Conservation (phyloP, 1,140 invertebrate genomes). For the Pissodes strobi region DNA sequence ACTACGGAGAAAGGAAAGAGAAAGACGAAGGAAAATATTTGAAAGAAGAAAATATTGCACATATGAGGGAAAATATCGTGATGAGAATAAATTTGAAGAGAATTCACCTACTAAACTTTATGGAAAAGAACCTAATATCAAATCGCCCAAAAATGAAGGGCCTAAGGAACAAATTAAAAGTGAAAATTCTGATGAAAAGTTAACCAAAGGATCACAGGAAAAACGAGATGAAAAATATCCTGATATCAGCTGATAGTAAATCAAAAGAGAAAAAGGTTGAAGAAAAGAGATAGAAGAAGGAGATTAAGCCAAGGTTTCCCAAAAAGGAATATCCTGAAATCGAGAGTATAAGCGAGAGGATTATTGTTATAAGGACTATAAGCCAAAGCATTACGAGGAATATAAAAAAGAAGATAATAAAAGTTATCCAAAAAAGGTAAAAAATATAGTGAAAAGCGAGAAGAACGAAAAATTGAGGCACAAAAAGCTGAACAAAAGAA, state of each 20-base stretch:
- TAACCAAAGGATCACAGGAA: conserved; percentile 27
- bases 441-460: conserved; percentile 55
- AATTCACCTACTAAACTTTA: conserved; percentile 35
- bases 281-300: conserved; percentile 44
- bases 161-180: conserved; percentile 23
- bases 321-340: conserved; percentile 45
- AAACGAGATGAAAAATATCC: conserved; percentile 35
- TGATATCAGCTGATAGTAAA: conserved; percentile 29
- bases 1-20: no score
- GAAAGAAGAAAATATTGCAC: no score
- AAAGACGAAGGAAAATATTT: no score
- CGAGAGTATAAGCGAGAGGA: conserved; percentile 43
- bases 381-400: conserved; percentile 42
- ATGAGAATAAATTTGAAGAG: conserved; percentile 44
- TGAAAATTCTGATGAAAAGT: conserved; percentile 24
- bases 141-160: conserved; percentile 41
- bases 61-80: no score
- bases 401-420: conserved; percentile 42
- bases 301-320: conserved; percentile 39
- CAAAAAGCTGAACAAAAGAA: conserved; percentile 46
- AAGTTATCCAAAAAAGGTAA: conserved; percentile 49
- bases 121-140: conserved; percentile 14
- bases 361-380: conserved; percentile 37
- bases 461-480: conserved; percentile 53
- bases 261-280: conserved; percentile 48